Evolutionary conservation across 2,888 invertebrate species (phyloP), one percentile per base, ranked within the genome.

Genomic region (Leucoptera coffeella): DNA sequence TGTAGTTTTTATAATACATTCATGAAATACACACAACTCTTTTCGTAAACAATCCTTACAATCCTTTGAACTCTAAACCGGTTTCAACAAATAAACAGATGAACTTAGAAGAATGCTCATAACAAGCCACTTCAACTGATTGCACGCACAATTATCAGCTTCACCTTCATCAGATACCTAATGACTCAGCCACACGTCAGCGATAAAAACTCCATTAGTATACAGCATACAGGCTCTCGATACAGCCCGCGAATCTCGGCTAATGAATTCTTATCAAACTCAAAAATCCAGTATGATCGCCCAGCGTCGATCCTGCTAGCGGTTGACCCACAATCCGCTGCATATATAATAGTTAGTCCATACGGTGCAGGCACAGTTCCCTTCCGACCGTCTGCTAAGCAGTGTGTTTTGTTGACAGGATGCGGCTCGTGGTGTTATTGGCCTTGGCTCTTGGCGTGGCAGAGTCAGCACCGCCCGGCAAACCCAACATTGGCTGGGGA

Each of bases 301-400:
- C 45, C 45, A 38, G 34, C 36, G 51, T 48, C 54, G 54, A 52
- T 47, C 43, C 52, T 41, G 41, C 35, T 61, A 65, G 62, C 69
- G 69, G 69, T 65, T 64, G 67, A 49, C 69, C 67, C 61, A 69
- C 64, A 47, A 54, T 57, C 43, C 46, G 35, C 42, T 38, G 41
- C 36, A 47, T 64, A 69, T 69, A 69, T 65, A 69, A 57, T 55
- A 53, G 56, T 59, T 48, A 52, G 47, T 45, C 35, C 38, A 19
- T 14, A 36, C 40, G 47, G 45, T 54, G 44, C 50, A 50, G 37
- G 43, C 47, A 52, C 61, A 69, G 67, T 69, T 42, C 39, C 40
- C 33, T 43, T 37, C 40, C 45, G 44, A 35, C 58, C 48, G 14
- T 23, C 50, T 55, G 50, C 39, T 41, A 53, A 48, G 50, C 45